Base-by-base conservation (phyloP, 2,113 vertebrate species). In the Gadus chalcogrammus region DNA sequence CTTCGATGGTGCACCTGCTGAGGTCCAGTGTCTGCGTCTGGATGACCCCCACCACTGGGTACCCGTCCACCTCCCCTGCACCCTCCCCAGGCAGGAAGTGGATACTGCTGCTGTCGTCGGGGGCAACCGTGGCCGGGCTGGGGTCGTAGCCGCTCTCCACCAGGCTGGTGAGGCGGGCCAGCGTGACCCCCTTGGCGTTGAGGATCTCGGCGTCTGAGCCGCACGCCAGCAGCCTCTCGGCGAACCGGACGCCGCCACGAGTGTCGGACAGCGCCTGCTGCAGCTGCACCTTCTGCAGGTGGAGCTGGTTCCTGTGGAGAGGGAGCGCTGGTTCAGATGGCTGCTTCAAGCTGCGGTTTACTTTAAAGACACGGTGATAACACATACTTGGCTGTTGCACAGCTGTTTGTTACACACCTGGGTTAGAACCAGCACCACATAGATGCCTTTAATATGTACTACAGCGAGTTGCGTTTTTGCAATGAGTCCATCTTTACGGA, bases 141-240 rank as follows among this genome's bases (percentile, higher is more conserved):
- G 83, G 69, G 35, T 84, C 88, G 6, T 88, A 92, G 48, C 89
- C 75, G 0, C 78, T 0, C 3, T 90, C 86, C 15, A 89, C 90
- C 73, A 99, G 89, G 69, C 83, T 83, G 31, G 72, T 88, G 77
- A 98, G 90, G 16, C 94, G 89, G 2, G 88, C 92, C 0, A 92
- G 75, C 1, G 94, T 95, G 68, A 95, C 90, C 0, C 85, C 88
- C 78, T 96, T 95, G 78, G 93, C 92, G 72, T 91, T 61, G 2
- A 98, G 94, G 79, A 99, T 93, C 89, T 95, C 94, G 1, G 93
- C 59, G 16, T 96, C 93, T 0, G 95, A 95, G 78, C 95, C 95
- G 0, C 79, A 89, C 8, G 73, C 89, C 76, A 98, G 91, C 79
- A 98, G 86, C 16, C 87, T 87, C 83, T 96, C 91, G 0, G 95